Conservation (phyloP, 2,888 invertebrate species). For the Ophraella communa region DNA sequence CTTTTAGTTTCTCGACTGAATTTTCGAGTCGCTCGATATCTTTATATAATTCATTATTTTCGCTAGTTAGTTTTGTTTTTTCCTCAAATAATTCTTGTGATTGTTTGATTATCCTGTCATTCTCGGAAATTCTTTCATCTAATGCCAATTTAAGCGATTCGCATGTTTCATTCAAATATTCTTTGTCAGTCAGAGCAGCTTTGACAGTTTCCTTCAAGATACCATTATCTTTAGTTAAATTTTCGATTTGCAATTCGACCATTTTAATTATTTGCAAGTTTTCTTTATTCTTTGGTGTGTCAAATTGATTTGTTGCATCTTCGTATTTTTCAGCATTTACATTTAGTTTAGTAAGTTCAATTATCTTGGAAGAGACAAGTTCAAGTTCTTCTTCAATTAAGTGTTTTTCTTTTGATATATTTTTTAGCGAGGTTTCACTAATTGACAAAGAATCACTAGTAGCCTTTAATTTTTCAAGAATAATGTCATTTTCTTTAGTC, state of each 20-base stretch:
- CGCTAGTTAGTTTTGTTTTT: not conserved
- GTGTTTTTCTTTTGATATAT: not conserved
- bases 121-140: not conserved
- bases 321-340: too few species aligned
- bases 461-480: not conserved
- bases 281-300: not conserved
- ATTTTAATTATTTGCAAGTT: not conserved
- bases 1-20: not conserved
- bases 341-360: not conserved
- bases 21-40: not conserved
- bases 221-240: not conserved
- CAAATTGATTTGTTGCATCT: not conserved
- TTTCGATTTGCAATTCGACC: not conserved
- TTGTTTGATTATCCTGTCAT: not conserved
- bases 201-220: not conserved
- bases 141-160: not conserved
- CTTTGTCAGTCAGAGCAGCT: not conserved
- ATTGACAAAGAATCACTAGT: not conserved
- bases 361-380: not conserved
- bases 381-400: not conserved
- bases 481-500: not conserved
- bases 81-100: not conserved
- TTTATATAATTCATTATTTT: not conserved
- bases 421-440: not conserved
- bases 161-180: not conserved